These are phyloP conservation scores for Cinclus cinclus DNA, from an alignment of 2,113 vertebrate genomes.

Conservation along the genomic window DNA sequence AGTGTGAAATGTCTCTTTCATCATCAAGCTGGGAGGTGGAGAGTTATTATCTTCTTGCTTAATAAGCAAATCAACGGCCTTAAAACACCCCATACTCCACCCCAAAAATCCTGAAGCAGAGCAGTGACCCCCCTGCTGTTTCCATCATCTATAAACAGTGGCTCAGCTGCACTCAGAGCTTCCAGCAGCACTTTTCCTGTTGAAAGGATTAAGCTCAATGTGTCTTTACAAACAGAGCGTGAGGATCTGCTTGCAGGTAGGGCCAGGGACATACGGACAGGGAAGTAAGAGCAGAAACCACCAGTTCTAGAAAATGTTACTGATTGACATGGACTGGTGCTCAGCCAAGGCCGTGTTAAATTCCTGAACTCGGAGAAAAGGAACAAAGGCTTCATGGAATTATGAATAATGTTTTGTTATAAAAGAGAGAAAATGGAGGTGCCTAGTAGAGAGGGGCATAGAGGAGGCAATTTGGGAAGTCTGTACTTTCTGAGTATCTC, in stretches of 20 bases:
- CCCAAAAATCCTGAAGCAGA: not conserved
- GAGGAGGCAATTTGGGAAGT: not conserved
- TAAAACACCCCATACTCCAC: not conserved
- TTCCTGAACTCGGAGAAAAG: not conserved
- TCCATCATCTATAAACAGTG: not conserved
- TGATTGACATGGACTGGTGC: no score
- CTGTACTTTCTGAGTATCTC: not conserved
- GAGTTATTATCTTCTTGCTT: not conserved
- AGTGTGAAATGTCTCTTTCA: not conserved
- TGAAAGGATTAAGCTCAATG: not conserved
- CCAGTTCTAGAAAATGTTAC: not conserved
- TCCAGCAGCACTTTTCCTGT: not conserved
- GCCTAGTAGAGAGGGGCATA: not conserved
- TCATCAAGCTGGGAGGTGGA: not conserved
- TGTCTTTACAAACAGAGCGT: not conserved
- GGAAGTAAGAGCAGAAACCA: not conserved
- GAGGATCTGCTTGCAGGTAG: not conserved
- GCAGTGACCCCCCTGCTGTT: not conserved
- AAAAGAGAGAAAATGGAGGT: accelerated
- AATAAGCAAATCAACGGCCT: not conserved
- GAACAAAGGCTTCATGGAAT: not conserved
- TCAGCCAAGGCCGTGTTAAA: not conserved
- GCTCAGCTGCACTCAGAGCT: not conserved
- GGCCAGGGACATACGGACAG: not conserved
- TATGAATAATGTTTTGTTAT: not conserved